Base-by-base conservation (phyloP, 1,140 invertebrate species). In the Akabosia matsudoensis region DNA sequence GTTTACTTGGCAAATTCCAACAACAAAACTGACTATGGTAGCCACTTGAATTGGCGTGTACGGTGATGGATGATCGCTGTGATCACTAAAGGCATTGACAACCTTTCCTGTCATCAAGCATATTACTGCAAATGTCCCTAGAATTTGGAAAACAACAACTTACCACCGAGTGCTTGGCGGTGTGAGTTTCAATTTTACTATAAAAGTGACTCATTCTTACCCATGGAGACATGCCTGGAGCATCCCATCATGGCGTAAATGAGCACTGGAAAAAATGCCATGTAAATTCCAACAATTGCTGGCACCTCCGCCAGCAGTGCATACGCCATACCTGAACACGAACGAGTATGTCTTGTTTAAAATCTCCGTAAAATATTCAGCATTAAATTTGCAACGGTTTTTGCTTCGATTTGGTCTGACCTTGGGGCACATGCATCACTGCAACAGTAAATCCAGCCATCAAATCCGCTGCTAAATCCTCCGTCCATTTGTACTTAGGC, bases 351-450 rank as follows among this genome's bases (percentile, higher is more conserved):
- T 30, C 22, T n/a, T 13, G 13, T 13, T 31, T 10, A 67, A 56
- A 10, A 67, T 67, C 26, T 30, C 28, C 7, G 24, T 22, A 61
- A n/a, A n/a, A n/a, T n/a, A 61, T 61, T 61, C 24, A 7, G 7
- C 7, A n/a, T 18, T 45, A 18, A 28, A 74, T 33, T 30, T 3
- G 79, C 22, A 54, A 76, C 61, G 70, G 34, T 45, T 28, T 16
- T 51, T 0, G 33, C 13, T 22, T 1, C 70, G 31, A 61, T 61
- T 14, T 61, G n/a, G n/a, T n/a, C n/a, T n/a, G n/a, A 89, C 92
- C 93, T 88, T 97, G 95, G 0, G 95, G 94, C 84, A 97, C 94
- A 82, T 97, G 94, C 91, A 97, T 93, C 76, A 97, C 90, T n/a
- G 92, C 93, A 3, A 95, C 92, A 1, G 94, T 97, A 61, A 93